Percentiles rank a stretch among this genome's conserved stretches.
phyloP scores from a whole-genome alignment of 2,113 vertebrate genomes.

The Tachysurus fulvidraco region DNA sequence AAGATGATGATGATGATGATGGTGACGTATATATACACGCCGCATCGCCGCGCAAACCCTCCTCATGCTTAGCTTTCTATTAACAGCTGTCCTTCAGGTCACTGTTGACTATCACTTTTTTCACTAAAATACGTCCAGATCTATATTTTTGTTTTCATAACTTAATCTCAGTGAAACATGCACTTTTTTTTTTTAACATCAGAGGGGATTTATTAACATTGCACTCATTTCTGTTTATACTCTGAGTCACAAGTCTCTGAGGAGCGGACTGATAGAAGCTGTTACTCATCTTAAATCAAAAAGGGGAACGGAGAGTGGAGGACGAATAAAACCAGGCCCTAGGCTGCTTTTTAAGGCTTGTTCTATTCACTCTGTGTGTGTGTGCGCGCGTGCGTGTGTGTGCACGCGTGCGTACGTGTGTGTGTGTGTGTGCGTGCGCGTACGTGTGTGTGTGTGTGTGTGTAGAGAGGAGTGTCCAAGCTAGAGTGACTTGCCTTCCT shows the following conservation, averaged over 20 bases:
- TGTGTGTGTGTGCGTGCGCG: too few relatives aligned
- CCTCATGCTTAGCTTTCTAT: not conserved
- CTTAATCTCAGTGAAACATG: not conserved
- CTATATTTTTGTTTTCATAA: not conserved
- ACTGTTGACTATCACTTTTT: not conserved
- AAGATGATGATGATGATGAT: conserved; percentile 53
- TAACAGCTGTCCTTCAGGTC: not conserved
- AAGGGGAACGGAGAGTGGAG: not conserved
- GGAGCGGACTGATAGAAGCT: not conserved
- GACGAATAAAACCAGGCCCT: conserved; percentile 3
- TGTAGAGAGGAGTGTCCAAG: not conserved
- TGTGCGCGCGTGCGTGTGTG: too few relatives aligned
- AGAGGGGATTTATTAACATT: not conserved
- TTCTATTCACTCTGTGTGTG: not conserved
- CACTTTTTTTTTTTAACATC: not conserved
- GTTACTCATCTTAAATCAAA: not conserved
- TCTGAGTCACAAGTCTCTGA: not conserved
- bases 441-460: not conserved
- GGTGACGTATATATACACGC: conserved; percentile 52
- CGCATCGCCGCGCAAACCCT: conserved; percentile 29
- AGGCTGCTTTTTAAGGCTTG: conserved; percentile 32
- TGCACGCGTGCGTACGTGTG: too few relatives aligned
- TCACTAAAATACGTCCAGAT: not conserved
- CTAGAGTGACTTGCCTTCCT: not conserved
- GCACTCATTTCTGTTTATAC: not conserved